A percentile compares a stretch with the other conserved stretches of the same genome.
Evolutionary conservation across 1,140 invertebrate genomes (phyloP).

Genomic region (Agrilus planipennis): DNA sequence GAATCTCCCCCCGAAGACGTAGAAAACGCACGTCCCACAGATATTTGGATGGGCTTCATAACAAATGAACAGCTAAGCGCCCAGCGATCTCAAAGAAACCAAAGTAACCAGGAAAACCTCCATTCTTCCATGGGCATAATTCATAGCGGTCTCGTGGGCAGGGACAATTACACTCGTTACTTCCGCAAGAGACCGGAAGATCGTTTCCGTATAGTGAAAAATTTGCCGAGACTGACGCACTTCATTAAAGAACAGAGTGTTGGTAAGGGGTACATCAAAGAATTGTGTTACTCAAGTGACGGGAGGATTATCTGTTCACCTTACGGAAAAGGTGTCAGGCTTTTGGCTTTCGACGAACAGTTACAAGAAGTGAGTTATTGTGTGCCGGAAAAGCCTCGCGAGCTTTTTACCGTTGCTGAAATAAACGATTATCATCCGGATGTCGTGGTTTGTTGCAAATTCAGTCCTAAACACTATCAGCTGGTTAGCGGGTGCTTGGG

Average conservation of each 20-base stretch:
- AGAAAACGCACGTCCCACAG: conserved; percentile 15
- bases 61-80: conserved; percentile 15
- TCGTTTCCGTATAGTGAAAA: conserved; percentile 37
- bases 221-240: conserved; percentile 67
- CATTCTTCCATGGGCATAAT: conserved; percentile 20
- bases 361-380: conserved; percentile 69
- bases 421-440: conserved; percentile 66
- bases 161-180: conserved; percentile 17
- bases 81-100: conserved; percentile 1
- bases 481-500: conserved; percentile 80
- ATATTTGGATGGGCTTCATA: conserved; percentile 30
- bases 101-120: conserved; percentile 10
- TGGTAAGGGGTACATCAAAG: conserved; percentile 76
- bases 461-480: conserved; percentile 72
- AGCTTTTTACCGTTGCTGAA: conserved; percentile 43
- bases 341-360: conserved; percentile 65
- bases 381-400: conserved; percentile 38
- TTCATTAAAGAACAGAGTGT: conserved; percentile 79
- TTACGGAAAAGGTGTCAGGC: conserved; percentile 68
- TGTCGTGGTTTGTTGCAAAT: conserved; percentile 83
- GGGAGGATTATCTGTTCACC: conserved; percentile 83
- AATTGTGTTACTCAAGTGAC: conserved; percentile 79
- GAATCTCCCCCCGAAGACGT: conserved; percentile 17
- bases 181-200: conserved; percentile 22
- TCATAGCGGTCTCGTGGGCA: conserved; percentile 23